These are phyloP conservation scores for Gallinago stenura DNA, from an alignment of 2,797 vertebrate species.

Conservation along the genomic window DNA sequence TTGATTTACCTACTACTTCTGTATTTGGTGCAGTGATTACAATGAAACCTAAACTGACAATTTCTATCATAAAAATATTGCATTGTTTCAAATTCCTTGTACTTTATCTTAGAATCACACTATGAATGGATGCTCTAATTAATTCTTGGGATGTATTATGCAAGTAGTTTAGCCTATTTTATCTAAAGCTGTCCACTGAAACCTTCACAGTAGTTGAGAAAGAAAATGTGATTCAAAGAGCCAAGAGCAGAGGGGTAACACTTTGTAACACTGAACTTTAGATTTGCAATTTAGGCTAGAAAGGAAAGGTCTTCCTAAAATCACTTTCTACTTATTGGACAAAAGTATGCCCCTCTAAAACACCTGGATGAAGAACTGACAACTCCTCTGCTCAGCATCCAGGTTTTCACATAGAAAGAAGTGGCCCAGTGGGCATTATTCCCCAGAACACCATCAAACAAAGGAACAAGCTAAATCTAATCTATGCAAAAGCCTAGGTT, in stretches of 20 bases:
- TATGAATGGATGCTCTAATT: background rate
- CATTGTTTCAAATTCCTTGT: background rate
- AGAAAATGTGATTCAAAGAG: background rate
- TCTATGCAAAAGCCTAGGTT: background rate
- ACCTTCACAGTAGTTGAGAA: background rate
- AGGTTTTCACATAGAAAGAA: background rate
- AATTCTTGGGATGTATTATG: background rate
- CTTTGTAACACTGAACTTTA: background rate
- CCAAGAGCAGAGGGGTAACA: background rate
- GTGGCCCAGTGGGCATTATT: background rate
- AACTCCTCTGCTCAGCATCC: background rate
- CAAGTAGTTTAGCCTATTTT: background rate
- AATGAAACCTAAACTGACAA: background rate
- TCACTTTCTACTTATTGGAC: background rate
- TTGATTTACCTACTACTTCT: background rate
- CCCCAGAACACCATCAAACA: background rate
- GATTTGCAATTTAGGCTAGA: background rate
- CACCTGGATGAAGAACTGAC: background rate
- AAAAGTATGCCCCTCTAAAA: background rate
- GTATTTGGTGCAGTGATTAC: background rate
- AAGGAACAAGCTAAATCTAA: background rate
- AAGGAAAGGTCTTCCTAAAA: background rate
- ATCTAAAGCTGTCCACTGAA: background rate
- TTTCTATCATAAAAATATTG: background rate
- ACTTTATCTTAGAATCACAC: background rate